Evolutionary conservation across 2,888 invertebrate species (phyloP).

Genomic region (Yponomeuta cagnagella): DNA sequence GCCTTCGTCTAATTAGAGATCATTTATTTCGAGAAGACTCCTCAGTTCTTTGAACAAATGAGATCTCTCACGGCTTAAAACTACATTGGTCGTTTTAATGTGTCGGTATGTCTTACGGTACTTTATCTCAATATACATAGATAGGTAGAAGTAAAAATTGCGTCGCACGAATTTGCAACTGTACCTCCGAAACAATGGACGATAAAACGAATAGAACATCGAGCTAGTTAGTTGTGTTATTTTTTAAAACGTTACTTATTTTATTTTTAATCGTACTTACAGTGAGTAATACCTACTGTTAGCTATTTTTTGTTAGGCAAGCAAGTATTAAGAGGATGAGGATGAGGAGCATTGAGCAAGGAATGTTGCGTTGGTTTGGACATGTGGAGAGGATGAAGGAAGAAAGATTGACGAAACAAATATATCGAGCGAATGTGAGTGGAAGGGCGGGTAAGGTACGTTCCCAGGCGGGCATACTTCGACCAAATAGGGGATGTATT

Average conservation of each 20-base stretch:
- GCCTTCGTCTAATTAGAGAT: conserved; percentile 6
- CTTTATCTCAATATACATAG: background rate
- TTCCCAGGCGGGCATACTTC: too few relatives aligned
- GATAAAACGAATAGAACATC: conserved; percentile 26
- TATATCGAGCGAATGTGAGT: too few relatives aligned
- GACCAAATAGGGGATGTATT: too few relatives aligned
- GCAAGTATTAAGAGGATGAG: too few relatives aligned
- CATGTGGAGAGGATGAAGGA: too few relatives aligned
- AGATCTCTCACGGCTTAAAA: conserved; percentile 4
- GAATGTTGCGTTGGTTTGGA: too few relatives aligned
- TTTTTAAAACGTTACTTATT: background rate
- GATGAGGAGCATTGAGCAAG: too few relatives aligned
- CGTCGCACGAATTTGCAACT: conserved; percentile 28
- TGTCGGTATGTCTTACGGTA: conserved; percentile 5
- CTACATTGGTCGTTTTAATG: background rate
- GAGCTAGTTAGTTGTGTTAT: conserved; percentile 1
- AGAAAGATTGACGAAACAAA: too few relatives aligned
- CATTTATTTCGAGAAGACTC: background rate
- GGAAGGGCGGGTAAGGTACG: too few relatives aligned
- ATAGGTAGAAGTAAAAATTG: background rate
- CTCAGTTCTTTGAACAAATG: background rate
- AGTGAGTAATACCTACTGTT: too few relatives aligned
- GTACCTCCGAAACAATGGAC: conserved; percentile 45
- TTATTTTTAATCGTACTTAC: too few relatives aligned
- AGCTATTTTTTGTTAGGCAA: too few relatives aligned